Evolutionary conservation across 2,113 vertebrate species (phyloP).

Genomic region (Saccopteryx leptura): DNA sequence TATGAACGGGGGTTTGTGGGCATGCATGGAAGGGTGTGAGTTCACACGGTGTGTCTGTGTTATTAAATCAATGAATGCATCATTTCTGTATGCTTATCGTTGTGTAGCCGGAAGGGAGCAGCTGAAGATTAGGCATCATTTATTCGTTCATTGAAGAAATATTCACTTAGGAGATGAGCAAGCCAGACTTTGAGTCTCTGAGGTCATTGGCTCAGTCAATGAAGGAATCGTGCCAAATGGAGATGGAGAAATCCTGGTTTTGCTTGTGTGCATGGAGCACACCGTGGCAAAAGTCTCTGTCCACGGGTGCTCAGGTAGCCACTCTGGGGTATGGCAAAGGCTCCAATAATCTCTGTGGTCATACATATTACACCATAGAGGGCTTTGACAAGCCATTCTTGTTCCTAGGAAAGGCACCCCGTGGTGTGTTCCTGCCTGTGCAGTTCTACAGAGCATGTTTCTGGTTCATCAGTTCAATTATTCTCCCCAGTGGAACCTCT

Average conservation of each 20-base stretch:
- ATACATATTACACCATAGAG: not conserved
- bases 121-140: not conserved
- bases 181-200: not conserved
- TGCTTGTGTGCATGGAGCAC: not conserved
- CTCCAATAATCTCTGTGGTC: not conserved
- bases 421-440: not conserved
- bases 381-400: not conserved
- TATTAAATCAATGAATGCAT: not conserved
- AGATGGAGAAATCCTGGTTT: not conserved
- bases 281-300: not conserved
- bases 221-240: not conserved
- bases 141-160: constrained; percentile 14
- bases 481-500: not conserved
- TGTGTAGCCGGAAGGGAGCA: not conserved
- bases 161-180: not conserved
- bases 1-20: not conserved
- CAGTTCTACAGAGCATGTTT: not conserved
- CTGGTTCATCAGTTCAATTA: not conserved
- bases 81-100: not conserved
- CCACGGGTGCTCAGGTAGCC: not conserved
- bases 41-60: not conserved
- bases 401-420: no score
- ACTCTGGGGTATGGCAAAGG: not conserved
- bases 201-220: not conserved
- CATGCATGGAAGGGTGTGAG: not conserved